Conservation (phyloP, 1,140 invertebrate species). For the Trachelipus rathkii region DNA sequence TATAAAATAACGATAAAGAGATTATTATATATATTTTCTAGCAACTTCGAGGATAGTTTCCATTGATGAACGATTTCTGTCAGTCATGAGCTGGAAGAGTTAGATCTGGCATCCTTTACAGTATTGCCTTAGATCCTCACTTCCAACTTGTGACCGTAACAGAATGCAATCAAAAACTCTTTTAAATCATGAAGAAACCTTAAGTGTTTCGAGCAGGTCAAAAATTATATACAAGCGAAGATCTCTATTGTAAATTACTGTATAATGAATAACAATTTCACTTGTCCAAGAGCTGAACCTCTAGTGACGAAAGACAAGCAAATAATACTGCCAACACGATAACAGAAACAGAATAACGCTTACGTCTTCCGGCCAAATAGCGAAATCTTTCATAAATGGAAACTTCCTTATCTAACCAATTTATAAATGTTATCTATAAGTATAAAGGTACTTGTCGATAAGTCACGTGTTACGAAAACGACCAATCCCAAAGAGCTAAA, state of each 20-base stretch:
- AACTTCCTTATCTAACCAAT: background rate
- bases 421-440: conserved; percentile 4
- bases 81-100: conserved; percentile 67
- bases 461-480: background rate
- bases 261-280: background rate
- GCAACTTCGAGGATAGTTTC: no score
- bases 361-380: no score
- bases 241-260: background rate
- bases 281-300: background rate
- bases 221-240: background rate
- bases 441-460: background rate
- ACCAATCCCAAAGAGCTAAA: background rate
- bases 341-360: no score
- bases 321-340: background rate
- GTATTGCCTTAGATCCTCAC: conserved; percentile 62
- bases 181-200: background rate
- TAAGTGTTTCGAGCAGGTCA: no score
- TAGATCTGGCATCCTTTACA: conserved; percentile 64
- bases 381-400: background rate
- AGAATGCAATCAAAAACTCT: background rate
- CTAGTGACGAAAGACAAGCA: background rate
- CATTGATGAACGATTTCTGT: background rate
- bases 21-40: no score
- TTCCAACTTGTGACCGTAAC: conserved; percentile 57
- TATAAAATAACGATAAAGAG: no score